A percentile compares a stretch with the other conserved stretches of the same genome.
These are phyloP conservation scores for Masnerella sp. DNA, from an alignment of 2,888 invertebrate species.

Conservation along the genomic window DNA sequence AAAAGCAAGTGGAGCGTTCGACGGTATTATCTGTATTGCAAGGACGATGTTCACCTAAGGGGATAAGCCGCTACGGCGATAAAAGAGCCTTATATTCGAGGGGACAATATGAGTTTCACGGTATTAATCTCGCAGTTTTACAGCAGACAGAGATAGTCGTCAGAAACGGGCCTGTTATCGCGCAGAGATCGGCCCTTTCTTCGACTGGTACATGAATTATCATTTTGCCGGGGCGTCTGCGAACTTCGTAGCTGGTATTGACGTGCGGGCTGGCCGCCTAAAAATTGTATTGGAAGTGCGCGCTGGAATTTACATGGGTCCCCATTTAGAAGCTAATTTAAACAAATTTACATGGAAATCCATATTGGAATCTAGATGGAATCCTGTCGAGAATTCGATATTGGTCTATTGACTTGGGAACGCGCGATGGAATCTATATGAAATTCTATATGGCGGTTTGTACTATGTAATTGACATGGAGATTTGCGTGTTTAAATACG, in stretches of 20 bases:
- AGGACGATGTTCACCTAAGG: conserved; percentile 36
- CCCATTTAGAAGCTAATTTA: conserved; percentile 46
- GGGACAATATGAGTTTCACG: conserved; percentile 25
- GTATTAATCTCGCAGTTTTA: conserved; percentile 53
- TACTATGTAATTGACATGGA: conserved; percentile 34
- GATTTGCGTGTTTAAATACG: conserved; percentile 5
- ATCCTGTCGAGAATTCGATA: conserved; percentile 37
- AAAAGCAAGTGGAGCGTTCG: conserved; percentile 23
- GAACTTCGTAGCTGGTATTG: conserved; percentile 26
- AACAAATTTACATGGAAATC: conserved; percentile 52
- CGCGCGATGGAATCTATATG: conserved; percentile 37
- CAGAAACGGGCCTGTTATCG: conserved; percentile 48
- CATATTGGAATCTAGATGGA: conserved; percentile 40
- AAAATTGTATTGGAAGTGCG: conserved; percentile 47
- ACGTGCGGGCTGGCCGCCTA: conserved; percentile 24
- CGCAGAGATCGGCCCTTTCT: conserved; percentile 28
- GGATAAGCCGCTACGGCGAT: conserved; percentile 37
- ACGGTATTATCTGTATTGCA: conserved; percentile 39
- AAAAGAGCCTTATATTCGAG: conserved; percentile 42
- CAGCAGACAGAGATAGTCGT: conserved; percentile 27
- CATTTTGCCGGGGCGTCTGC: conserved; percentile 19
- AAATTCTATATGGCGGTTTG: conserved; percentile 37
- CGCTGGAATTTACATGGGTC: conserved; percentile 44
- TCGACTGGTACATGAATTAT: conserved; percentile 37
- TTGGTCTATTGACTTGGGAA: conserved; percentile 42